Percentiles rank a stretch among this genome's conserved stretches.
These are phyloP conservation scores for Erpornis zantholeuca DNA, from an alignment of 2,113 vertebrate species.

Conservation along the genomic window DNA sequence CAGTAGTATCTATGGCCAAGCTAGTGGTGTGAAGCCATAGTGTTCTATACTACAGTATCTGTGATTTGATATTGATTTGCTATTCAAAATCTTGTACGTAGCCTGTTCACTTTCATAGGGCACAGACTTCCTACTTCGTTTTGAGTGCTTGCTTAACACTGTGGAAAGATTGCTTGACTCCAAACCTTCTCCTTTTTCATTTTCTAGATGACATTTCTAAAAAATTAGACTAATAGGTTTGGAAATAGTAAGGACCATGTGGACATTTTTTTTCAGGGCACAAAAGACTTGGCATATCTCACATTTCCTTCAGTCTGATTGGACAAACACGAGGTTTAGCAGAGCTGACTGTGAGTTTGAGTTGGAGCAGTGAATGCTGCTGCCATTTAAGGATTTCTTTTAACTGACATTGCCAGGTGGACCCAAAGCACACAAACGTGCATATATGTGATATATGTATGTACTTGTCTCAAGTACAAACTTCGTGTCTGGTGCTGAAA, in stretches of 20 bases:
- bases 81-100: not conserved
- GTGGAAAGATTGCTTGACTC: not conserved
- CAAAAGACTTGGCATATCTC: not conserved
- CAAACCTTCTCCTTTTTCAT: not conserved
- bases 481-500: not conserved
- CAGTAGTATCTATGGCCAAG: not conserved
- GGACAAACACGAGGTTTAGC: not conserved
- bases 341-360: not conserved
- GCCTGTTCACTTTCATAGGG: not conserved
- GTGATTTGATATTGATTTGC: not conserved
- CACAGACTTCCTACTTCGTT: not conserved
- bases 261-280: not conserved
- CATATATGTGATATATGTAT: not conserved
- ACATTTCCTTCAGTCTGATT: not conserved
- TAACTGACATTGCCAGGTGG: not conserved
- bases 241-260: not conserved
- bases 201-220: slow-evolving; percentile 2
- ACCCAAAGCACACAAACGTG: not conserved
- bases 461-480: not conserved
- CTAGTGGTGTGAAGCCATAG: not conserved
- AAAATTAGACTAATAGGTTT: not conserved
- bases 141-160: not conserved
- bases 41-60: not conserved
- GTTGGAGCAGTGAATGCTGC: not conserved
- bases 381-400: not conserved